These are phyloP conservation scores for Patella vulgata DNA, from an alignment of 1,140 invertebrate genomes.

Conservation along the genomic window DNA sequence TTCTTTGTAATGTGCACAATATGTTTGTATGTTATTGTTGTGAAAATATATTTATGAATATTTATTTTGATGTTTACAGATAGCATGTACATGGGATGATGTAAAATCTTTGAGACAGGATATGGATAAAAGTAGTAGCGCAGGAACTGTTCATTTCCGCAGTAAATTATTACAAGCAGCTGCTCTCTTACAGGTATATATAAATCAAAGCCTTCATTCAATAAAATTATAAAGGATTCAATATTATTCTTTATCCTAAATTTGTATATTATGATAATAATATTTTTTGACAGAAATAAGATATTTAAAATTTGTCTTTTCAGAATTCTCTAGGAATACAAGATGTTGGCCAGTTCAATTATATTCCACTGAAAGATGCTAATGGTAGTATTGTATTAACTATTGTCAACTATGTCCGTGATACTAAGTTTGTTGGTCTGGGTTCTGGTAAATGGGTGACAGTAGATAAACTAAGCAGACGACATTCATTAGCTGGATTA, in stretches of 20 bases:
- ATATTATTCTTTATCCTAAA: not conserved
- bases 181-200: slow-evolving; percentile 88
- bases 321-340: slow-evolving; percentile 85
- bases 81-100: slow-evolving; percentile 95
- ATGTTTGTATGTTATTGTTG: too few species aligned
- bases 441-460: slow-evolving; percentile 88
- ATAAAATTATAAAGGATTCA: not conserved
- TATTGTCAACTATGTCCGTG: slow-evolving; percentile 84
- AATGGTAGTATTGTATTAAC: slow-evolving; percentile 91
- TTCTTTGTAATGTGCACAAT: too few species aligned
- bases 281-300: slow-evolving; percentile 1
- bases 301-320: slow-evolving; percentile 5
- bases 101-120: slow-evolving; percentile 88
- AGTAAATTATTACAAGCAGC: slow-evolving; percentile 91
- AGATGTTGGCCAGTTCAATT: slow-evolving; percentile 92
- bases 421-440: slow-evolving; percentile 75
- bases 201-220: too few species aligned
- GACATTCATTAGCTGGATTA: slow-evolving; percentile 42
- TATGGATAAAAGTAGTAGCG: slow-evolving; percentile 92
- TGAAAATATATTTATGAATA: too few species aligned
- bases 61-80: too few species aligned
- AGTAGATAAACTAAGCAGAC: slow-evolving; percentile 76
- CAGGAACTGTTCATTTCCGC: slow-evolving; percentile 87
- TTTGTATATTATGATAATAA: not conserved
- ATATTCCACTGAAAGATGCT: slow-evolving; percentile 85